A percentile compares a stretch with the other conserved stretches of the same genome.
Conservation (phyloP, 2,888 invertebrate species). For the Xanthia icteritia region DNA sequence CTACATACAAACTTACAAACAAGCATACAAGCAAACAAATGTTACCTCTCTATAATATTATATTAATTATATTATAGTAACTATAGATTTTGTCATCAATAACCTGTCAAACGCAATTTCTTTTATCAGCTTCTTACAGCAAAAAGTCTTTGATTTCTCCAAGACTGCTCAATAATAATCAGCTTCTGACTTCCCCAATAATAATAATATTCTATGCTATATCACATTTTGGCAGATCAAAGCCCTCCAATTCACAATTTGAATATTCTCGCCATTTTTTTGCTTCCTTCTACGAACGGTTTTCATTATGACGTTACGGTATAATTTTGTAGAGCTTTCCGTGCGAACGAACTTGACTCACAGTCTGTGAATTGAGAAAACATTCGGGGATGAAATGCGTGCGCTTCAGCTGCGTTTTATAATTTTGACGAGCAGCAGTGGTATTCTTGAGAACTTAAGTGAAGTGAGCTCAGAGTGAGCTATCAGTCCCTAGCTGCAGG, state of each 20-base stretch:
- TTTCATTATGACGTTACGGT: slow-evolving; percentile 71
- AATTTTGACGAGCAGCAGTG: background rate
- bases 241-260: slow-evolving; percentile 73
- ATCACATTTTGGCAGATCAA: slow-evolving; percentile 63
- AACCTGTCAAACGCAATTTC: slow-evolving; percentile 7
- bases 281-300: slow-evolving; percentile 62
- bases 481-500: too few species aligned
- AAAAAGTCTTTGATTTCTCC: slow-evolving; percentile 6
- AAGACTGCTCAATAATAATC: slow-evolving; percentile 30
- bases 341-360: slow-evolving; percentile 66
- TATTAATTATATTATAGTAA: too few species aligned
- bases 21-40: too few species aligned
- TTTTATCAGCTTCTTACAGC: slow-evolving; percentile 3
- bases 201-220: slow-evolving; percentile 54
- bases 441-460: too few species aligned
- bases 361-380: slow-evolving; percentile 44
- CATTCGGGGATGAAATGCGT: background rate
- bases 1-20: too few species aligned
- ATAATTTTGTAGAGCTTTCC: slow-evolving; percentile 75
- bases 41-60: too few species aligned
- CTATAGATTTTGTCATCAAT: background rate
- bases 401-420: background rate
- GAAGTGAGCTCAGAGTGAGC: too few species aligned
- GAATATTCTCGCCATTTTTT: slow-evolving; percentile 69
- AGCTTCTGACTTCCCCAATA: slow-evolving; percentile 31